Evolutionary conservation across 2,888 invertebrate species (phyloP).

Genomic region (Lymantria monacha): DNA sequence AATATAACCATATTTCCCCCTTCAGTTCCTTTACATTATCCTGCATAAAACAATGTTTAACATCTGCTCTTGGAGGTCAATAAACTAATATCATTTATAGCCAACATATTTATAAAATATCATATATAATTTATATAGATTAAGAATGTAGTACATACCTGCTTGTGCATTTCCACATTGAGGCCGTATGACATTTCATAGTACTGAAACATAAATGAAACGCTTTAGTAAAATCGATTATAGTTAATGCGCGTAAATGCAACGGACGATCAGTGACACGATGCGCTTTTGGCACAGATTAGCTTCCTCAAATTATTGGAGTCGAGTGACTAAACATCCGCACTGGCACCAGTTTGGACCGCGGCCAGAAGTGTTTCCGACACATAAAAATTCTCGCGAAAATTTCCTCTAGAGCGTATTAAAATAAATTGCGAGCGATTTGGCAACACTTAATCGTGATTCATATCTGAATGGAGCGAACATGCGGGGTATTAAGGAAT

Average conservation of each 20-base stretch:
- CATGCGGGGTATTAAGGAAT: slow-evolving; percentile 69
- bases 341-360: slow-evolving; percentile 68
- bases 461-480: slow-evolving; percentile 73
- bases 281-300: slow-evolving; percentile 74
- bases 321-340: slow-evolving; percentile 79
- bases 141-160: slow-evolving; percentile 84
- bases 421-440: slow-evolving; percentile 81
- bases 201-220: slow-evolving; percentile 89
- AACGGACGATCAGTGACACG: slow-evolving; percentile 55
- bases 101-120: neutral
- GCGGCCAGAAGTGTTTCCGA: slow-evolving; percentile 79
- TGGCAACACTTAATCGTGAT: slow-evolving; percentile 82
- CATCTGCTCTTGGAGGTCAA: slow-evolving; percentile 48
- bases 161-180: slow-evolving; percentile 99
- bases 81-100: slow-evolving; percentile 13
- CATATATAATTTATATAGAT: slow-evolving; percentile 2
- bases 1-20: slow-evolving; percentile 49
- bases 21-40: slow-evolving; percentile 38
- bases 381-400: slow-evolving; percentile 79
- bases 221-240: slow-evolving; percentile 60
- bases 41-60: slow-evolving; percentile 31
- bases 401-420: slow-evolving; percentile 78
- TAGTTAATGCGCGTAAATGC: slow-evolving; percentile 54
- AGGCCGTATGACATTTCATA: slow-evolving; percentile 99
- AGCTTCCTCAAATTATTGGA: slow-evolving; percentile 76